A percentile compares a stretch with the other conserved stretches of the same genome.
Conservation (phyloP, 2,113 vertebrate genomes). For the Hippoglossus stenolepis region DNA sequence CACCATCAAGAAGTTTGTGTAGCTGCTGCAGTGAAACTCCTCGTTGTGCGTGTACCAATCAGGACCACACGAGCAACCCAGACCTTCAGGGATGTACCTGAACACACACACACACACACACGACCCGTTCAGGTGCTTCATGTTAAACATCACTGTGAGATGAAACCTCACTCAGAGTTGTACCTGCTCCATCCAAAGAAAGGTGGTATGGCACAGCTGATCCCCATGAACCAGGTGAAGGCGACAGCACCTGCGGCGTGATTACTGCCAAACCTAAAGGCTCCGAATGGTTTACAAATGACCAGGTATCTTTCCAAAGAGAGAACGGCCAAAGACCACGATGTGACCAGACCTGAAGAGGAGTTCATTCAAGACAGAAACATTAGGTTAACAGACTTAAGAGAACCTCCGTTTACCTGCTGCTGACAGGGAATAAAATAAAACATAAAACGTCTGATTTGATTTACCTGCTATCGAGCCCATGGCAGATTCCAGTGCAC, state of each 20-base stretch:
- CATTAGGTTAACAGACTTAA: too few species aligned
- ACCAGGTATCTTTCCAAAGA: slow-evolving; percentile 86
- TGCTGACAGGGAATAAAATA: neutral
- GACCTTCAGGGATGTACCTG: slow-evolving; percentile 84
- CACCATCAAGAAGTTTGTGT: slow-evolving; percentile 85
- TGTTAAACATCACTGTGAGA: neutral
- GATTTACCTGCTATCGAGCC: slow-evolving; percentile 67
- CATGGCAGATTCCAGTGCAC: slow-evolving; percentile 80
- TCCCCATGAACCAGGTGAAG: slow-evolving; percentile 83
- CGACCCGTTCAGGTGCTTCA: too few species aligned
- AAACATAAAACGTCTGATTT: neutral
- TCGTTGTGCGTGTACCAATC: slow-evolving; percentile 88
- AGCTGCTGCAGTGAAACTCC: slow-evolving; percentile 83
- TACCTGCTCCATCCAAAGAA: slow-evolving; percentile 91
- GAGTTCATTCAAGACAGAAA: too few species aligned
- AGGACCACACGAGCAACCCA: slow-evolving; percentile 88
- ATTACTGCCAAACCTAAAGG: slow-evolving; percentile 82
- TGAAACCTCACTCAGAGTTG: neutral
- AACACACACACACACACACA: neutral
- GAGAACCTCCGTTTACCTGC: neutral
- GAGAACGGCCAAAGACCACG: slow-evolving; percentile 88
- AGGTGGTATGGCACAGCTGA: slow-evolving; percentile 81
- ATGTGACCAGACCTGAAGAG: slow-evolving; percentile 75
- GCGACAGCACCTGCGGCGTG: slow-evolving; percentile 80
- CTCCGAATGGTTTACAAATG: slow-evolving; percentile 89